phyloP scores from a whole-genome alignment of 1,140 invertebrate genomes.

The Trinorchestia longiramus region DNA sequence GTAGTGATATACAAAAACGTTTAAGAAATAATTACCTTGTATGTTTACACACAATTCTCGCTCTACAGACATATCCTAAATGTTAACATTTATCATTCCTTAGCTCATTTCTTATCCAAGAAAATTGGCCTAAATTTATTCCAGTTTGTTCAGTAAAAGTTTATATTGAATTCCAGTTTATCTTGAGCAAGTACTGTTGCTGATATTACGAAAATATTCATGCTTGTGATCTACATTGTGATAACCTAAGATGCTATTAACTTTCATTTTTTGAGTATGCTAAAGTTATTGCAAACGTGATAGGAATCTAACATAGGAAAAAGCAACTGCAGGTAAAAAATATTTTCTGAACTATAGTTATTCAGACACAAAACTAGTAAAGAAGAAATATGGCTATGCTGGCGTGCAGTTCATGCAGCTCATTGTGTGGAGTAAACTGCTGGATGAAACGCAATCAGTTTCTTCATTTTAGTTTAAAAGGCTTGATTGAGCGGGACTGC shows the following conservation, averaged over 20 bases:
- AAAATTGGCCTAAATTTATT: neutral
- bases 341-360: neutral
- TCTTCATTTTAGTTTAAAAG: neutral
- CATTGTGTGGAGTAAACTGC: neutral
- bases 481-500: neutral
- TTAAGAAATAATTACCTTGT: no score
- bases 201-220: neutral
- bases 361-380: neutral
- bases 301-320: neutral
- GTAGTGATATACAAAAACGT: no score
- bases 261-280: neutral
- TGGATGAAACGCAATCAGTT: neutral
- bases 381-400: neutral
- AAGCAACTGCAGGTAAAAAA: neutral
- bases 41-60: no score
- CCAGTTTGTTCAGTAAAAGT: neutral
- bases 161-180: neutral
- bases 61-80: neutral
- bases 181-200: neutral
- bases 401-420: neutral
- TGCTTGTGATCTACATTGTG: neutral
- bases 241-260: neutral
- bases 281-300: neutral
- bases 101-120: neutral
- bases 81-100: neutral